These are phyloP conservation scores for Pyrrhosoma nymphula DNA, from an alignment of 2,888 invertebrate genomes.

Conservation along the genomic window DNA sequence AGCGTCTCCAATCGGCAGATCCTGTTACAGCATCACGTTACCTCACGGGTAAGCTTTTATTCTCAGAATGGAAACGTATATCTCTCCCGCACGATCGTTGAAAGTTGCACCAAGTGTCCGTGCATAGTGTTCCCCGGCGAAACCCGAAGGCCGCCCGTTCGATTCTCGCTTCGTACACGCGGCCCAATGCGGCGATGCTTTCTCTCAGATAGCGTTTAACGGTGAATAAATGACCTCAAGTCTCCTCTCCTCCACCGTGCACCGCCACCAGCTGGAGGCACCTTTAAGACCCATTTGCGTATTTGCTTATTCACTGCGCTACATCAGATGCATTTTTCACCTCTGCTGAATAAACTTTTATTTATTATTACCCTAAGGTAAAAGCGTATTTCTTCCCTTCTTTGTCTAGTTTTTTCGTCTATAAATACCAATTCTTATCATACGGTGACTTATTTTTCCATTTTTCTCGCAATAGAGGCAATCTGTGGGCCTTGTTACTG, in stretches of 20 bases:
- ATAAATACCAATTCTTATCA: too few relatives aligned
- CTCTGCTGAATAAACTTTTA: too few relatives aligned
- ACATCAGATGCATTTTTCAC: not conserved
- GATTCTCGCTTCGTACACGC: not conserved
- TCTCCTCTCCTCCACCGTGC: not conserved
- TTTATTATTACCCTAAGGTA: too few relatives aligned
- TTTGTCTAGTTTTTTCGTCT: too few relatives aligned
- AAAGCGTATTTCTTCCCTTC: too few relatives aligned
- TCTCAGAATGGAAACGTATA: not conserved
- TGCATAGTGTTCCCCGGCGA: not conserved
- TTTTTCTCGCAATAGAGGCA: too few relatives aligned
- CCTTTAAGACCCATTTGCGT: not conserved
- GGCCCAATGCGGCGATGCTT: not conserved
- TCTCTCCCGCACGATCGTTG: not conserved
- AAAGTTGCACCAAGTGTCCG: not conserved
- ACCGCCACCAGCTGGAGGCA: not conserved
- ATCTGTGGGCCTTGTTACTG: too few relatives aligned
- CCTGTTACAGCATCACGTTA: not conserved
- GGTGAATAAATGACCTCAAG: slow-evolving; percentile 19
- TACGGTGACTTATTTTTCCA: too few relatives aligned
- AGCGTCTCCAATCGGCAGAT: not conserved
- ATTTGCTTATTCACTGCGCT: not conserved
- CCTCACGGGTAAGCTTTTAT: not conserved
- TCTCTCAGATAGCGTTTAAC: not conserved
- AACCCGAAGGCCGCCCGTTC: slow-evolving; percentile 1